phyloP scores from a whole-genome alignment of 2,888 invertebrate species.

The Ophonus ardosiacus region DNA sequence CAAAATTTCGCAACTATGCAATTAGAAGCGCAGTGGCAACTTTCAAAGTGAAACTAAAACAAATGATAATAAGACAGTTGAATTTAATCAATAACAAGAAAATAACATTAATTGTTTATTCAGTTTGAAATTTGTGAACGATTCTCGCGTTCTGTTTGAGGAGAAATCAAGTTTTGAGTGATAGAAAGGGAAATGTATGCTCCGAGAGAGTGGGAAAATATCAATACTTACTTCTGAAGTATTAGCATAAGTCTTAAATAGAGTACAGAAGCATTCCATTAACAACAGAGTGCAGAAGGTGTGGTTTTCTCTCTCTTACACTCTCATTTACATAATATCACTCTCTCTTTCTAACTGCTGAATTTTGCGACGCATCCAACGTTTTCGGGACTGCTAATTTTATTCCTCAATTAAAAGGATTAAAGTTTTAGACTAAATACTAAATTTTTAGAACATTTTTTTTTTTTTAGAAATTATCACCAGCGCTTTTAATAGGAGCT shows the following conservation, averaged over 20 bases:
- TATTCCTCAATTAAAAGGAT: conserved; percentile 45
- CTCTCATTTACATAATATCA: conserved; percentile 48
- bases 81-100: conserved; percentile 59
- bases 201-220: conserved; percentile 7
- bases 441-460: neutral
- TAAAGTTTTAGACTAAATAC: conserved; percentile 13
- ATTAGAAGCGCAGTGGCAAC: conserved; percentile 50
- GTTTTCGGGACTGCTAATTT: conserved; percentile 44
- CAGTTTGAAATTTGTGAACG: conserved; percentile 55
- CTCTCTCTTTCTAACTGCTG: conserved; percentile 53
- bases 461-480: neutral
- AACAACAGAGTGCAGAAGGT: conserved; percentile 59
- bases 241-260: conserved; percentile 63
- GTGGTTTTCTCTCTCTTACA: conserved; percentile 40
- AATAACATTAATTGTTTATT: conserved; percentile 60
- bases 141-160: conserved; percentile 29
- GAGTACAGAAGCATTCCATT: conserved; percentile 62
- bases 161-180: conserved; percentile 16
- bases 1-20: conserved; percentile 56
- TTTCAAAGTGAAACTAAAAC: conserved; percentile 54
- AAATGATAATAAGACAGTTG: conserved; percentile 44
- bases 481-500: too few species aligned
- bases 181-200: conserved; percentile 37
- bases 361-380: conserved; percentile 49
- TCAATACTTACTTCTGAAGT: conserved; percentile 53